Percentiles rank a stretch among this genome's conserved stretches.
Evolutionary conservation across 1,140 invertebrate genomes (phyloP).

Genomic region (Drosophila prosaltans): DNA sequence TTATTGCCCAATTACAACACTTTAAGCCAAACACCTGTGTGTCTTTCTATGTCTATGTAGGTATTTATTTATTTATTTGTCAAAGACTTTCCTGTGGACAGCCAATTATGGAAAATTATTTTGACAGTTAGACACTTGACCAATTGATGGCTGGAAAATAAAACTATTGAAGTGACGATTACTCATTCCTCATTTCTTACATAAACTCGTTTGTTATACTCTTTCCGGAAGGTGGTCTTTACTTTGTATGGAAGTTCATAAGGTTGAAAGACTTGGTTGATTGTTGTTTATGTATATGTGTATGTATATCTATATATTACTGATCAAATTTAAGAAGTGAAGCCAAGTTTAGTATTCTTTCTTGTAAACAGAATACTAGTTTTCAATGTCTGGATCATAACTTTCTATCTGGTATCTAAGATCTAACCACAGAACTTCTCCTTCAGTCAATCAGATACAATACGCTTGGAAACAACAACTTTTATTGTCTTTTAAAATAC

Average conservation of each 20-base stretch:
- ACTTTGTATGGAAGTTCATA: not conserved
- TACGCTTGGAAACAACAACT: too few relatives aligned
- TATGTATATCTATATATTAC: too few relatives aligned
- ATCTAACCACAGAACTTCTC: too few relatives aligned
- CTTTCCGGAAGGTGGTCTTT: not conserved
- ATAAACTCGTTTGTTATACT: not conserved
- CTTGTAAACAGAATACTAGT: too few relatives aligned
- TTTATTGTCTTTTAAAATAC: too few relatives aligned
- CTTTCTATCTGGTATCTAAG: too few relatives aligned
- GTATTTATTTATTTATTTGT: slow-evolving; percentile 34
- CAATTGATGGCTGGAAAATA: slow-evolving; percentile 25
- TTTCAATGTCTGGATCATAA: too few relatives aligned
- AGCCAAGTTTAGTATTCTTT: too few relatives aligned
- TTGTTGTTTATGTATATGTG: too few relatives aligned
- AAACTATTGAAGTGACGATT: slow-evolving; percentile 16
- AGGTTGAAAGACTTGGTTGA: too few relatives aligned
- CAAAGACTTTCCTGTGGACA: slow-evolving; percentile 28
- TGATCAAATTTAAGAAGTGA: too few relatives aligned
- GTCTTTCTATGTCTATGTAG: slow-evolving; percentile 12
- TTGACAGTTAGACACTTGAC: slow-evolving; percentile 48
- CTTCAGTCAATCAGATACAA: too few relatives aligned
- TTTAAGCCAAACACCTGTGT: slow-evolving; percentile 51
- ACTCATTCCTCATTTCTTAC: slow-evolving; percentile 18
- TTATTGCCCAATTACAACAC: slow-evolving; percentile 59
- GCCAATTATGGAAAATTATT: slow-evolving; percentile 29